Percentiles rank a stretch among this genome's conserved stretches.
Evolutionary conservation across 2,888 invertebrate species (phyloP).

Genomic region (Minunthozetes semirufus): DNA sequence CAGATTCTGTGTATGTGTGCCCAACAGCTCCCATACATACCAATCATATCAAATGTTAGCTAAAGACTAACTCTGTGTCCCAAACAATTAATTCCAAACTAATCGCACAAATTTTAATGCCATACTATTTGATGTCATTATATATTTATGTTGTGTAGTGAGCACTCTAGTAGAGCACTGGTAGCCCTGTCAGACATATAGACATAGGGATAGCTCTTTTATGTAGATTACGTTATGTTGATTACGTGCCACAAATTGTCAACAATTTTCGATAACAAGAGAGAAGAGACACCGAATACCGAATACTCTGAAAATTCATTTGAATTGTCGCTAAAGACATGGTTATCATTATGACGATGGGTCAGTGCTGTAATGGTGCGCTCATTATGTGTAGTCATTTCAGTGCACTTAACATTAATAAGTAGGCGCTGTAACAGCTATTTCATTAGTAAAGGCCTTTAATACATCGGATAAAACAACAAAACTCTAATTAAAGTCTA

Average conservation of each 20-base stretch:
- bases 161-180: not conserved
- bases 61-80: not conserved
- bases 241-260: slow-evolving; percentile 6
- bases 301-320: not conserved
- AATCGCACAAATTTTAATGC: slow-evolving; percentile 18
- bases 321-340: slow-evolving; percentile 8
- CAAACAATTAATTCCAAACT: slow-evolving; percentile 15
- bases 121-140: slow-evolving; percentile 21
- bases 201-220: too few species aligned
- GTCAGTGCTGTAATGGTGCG: not conserved
- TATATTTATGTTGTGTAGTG: slow-evolving; percentile 8
- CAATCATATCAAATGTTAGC: not conserved
- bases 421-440: not conserved
- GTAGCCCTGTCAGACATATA: not conserved
- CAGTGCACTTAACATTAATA: slow-evolving; percentile 7
- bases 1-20: not conserved
- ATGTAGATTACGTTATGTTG: not conserved
- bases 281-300: not conserved
- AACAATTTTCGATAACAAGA: slow-evolving; percentile 15
- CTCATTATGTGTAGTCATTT: not conserved
- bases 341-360: slow-evolving; percentile 3
- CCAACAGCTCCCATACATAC: not conserved
- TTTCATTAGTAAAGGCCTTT: slow-evolving; percentile 14
- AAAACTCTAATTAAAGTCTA: slow-evolving; percentile 17
- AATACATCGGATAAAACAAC: slow-evolving; percentile 7